Evolutionary conservation across 1,140 invertebrate genomes (phyloP), one percentile per base, ranked within the genome.

Genomic region (Leptestheria dahalacensis): DNA sequence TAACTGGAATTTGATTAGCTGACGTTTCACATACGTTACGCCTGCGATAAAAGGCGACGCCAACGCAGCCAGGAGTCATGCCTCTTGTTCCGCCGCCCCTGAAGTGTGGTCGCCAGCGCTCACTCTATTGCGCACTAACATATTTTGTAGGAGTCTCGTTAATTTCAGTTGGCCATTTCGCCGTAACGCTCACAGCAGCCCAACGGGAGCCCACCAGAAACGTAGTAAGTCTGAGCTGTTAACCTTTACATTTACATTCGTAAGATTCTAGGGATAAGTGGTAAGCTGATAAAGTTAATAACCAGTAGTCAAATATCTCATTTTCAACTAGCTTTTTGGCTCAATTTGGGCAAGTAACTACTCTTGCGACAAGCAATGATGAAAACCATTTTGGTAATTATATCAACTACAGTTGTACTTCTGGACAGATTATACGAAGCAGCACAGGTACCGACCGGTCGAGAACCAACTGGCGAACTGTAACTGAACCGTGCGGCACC

Each of bases 401-500:
- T 49, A 15, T 12, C 20, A 21, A 11, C 20, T 52, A 4, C 25
- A 70, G 69, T 70, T 67, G 70, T 72, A 74, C 73, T 72, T 76
- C 74, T 73, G 72, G 74, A 73, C 74, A 69, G 71, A 66, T 70
- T 66, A 66, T 64, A 68, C 49, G 25, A 60, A n/a, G 67, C 62
- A 67, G 69, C 67, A 68, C 70, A 70, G 77, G 76, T 71, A 75
- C 73, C 73, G 73, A 68, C 70, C 75, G 70, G 56, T 68, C 70
- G 64, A 68, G 67, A 67, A 69, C 77, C 76, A 84, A 84, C 75
- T 85, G 82, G 81, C 79, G 81, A 74, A 81, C 85, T 72, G 80
- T n/a, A 81, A 71, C 82, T 88, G 75, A 86, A 88, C 83, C 84
- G 83, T 70, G 85, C 88, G 77, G 86, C 85, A 70, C 86, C 86